Base-by-base conservation (phyloP, 2,888 invertebrate genomes). In the Lysandra bellargus region DNA sequence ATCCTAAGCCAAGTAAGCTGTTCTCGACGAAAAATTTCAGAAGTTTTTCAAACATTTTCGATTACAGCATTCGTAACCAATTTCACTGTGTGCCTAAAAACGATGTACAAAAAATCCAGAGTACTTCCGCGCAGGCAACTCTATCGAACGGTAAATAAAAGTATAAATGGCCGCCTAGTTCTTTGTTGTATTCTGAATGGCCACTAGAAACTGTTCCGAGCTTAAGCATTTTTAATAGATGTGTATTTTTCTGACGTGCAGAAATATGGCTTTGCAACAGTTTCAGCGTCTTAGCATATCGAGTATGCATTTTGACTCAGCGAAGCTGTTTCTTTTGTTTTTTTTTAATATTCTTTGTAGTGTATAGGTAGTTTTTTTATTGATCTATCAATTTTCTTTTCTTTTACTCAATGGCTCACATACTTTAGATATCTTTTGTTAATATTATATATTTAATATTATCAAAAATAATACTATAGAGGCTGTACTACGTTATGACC, bases 61-160 rank as follows among this genome's bases (percentile, higher is more conserved):
- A 69, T 4, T 69, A 12, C 64, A 37, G 14, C 69, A 69, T 37
- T 69, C 14, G 33, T 37, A 37, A 37, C 69, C 69, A 69, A 69
- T 37, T 69, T 69, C 17, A 69, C 33, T 37, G 69, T 33, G 37
- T 69, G 33, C 33, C 33, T 37, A 69, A 37, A 69, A 69, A 9
- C 30, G 64, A 14, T 69, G 33, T 33, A 33, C 33, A 69, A 44
- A 44, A 75, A 7, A 23, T 23, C 23, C 44, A 44, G 44, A 75
- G 75, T 23, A 75, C 44, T 75, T 12, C 37, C 49, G 44, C 49
- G 23, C 49, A 75, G 75, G 74, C 74, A 74, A 49, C 30, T 49
- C 9, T 23, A 75, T 75, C 49, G 75, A 57, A 76, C 33, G 75
- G 30, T 30, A 75, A 75, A 75, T 75, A 75, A 75, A 75, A 75